A percentile compares a stretch with the other conserved stretches of the same genome.
These are phyloP conservation scores for Enteromius viviparus DNA, from an alignment of 2,797 vertebrate genomes.

Conservation along the genomic window DNA sequence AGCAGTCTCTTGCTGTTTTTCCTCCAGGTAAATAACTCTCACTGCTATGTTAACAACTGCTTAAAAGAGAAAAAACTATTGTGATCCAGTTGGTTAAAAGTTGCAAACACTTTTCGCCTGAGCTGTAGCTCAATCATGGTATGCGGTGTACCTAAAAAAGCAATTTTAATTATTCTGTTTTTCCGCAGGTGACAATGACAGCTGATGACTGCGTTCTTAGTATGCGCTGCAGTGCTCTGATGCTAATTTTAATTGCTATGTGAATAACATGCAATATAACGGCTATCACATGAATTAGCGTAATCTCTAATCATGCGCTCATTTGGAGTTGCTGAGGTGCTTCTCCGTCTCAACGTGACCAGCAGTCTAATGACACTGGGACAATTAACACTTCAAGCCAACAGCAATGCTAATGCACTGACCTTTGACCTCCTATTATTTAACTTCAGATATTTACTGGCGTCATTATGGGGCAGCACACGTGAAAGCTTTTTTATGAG, in stretches of 20 bases:
- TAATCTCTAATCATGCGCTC: conserved; percentile 9
- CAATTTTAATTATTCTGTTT: not conserved
- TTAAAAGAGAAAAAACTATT: not conserved
- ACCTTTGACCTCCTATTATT: conserved; percentile 51
- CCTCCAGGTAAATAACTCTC: not conserved
- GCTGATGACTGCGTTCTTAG: not conserved
- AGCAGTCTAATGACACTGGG: conserved; percentile 25
- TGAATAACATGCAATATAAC: conserved; percentile 15
- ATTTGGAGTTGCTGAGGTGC: conserved; percentile 28
- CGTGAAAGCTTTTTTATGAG: not conserved
- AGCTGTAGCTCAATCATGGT: not conserved
- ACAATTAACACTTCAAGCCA: conserved; percentile 48
- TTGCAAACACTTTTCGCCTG: not conserved
- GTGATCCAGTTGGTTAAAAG: conserved; percentile 1
- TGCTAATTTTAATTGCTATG: conserved; percentile 40
- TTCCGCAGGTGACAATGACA: conserved; percentile 12
- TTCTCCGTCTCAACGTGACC: conserved; percentile 26
- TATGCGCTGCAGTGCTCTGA: not conserved
- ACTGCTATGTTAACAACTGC: not conserved
- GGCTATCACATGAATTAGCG: conserved; percentile 13
- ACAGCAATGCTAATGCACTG: conserved; percentile 47
- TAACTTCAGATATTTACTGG: conserved; percentile 29
- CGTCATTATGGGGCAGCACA: not conserved
- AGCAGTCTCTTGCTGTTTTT: not conserved
- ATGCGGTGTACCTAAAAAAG: not conserved